A percentile compares a stretch with the other conserved stretches of the same genome.
Conservation (phyloP, 1,140 invertebrate genomes). For the Neotoxoptera formosana region DNA sequence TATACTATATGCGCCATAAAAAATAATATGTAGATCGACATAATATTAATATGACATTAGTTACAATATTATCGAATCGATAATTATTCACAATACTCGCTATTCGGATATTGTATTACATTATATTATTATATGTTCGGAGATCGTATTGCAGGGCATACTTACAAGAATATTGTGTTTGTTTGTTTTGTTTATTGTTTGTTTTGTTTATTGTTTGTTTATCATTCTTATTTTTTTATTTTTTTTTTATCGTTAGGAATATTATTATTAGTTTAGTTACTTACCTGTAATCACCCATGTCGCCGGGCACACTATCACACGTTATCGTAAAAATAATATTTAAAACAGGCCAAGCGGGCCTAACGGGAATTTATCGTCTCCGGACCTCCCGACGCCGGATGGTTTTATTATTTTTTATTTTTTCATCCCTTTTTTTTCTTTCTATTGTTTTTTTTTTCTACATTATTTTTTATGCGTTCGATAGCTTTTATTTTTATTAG, state of each 20-base stretch:
- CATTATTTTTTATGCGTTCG: conserved; percentile 29
- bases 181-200: background rate
- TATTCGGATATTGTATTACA: background rate
- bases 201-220: background rate
- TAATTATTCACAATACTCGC: background rate
- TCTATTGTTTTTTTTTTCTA: conserved; percentile 15
- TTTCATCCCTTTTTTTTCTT: background rate
- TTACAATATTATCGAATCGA: background rate
- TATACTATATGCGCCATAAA: background rate
- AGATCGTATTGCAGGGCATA: conserved; percentile 3
- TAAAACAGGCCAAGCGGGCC: background rate
- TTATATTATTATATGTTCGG: no score
- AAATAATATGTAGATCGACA: conserved; percentile 1
- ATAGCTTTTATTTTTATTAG: conserved; percentile 58
- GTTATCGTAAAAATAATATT: background rate
- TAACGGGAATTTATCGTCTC: background rate
- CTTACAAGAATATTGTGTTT: background rate
- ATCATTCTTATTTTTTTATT: background rate
- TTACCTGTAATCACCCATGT: background rate
- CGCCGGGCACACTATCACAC: background rate
- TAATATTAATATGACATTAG: conserved; percentile 20
- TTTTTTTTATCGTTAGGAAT: background rate
- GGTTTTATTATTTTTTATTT: background rate
- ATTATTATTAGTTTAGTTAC: conserved; percentile 6
- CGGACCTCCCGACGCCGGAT: background rate